Evolutionary conservation across 2,113 vertebrate species (phyloP).

Genomic region (Promerops cafer): DNA sequence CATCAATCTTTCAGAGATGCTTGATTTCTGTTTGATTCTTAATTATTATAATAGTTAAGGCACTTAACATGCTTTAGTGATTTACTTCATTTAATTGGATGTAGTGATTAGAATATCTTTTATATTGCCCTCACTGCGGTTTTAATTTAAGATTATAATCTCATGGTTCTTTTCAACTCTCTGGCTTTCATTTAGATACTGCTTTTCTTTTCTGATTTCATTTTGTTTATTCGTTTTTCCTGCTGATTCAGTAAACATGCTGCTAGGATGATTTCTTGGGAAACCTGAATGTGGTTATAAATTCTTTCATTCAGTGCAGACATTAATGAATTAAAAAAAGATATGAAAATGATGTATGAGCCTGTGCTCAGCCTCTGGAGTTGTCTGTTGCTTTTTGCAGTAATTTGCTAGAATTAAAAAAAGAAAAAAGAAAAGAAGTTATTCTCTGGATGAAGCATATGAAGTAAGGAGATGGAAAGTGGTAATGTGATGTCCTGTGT

Average conservation of each 20-base stretch:
- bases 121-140: not conserved
- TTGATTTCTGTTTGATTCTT: slow-evolving; percentile 58
- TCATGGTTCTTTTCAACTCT: not conserved
- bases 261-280: not conserved
- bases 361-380: not conserved
- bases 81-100: slow-evolving; percentile 57
- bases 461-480: not conserved
- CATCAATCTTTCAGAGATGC: slow-evolving; percentile 29
- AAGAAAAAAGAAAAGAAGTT: not conserved
- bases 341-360: not conserved
- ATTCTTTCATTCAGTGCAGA: not conserved
- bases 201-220: slow-evolving; percentile 14
- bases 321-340: not conserved
- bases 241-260: slow-evolving; percentile 20
- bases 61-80: slow-evolving; percentile 57
- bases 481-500: not conserved
- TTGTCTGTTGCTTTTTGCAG: not conserved
- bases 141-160: slow-evolving; percentile 65
- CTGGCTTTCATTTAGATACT: slow-evolving; percentile 3
- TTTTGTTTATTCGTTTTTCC: slow-evolving; percentile 5
- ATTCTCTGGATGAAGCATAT: not conserved
- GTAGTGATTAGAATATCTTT: slow-evolving; percentile 61
- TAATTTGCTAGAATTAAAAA: not conserved
- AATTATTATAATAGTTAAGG: slow-evolving; percentile 62
- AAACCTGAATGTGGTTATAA: not conserved